Evolutionary conservation across 2,797 vertebrate genomes (phyloP).

Genomic region (Yasuhikotakia modesta): DNA sequence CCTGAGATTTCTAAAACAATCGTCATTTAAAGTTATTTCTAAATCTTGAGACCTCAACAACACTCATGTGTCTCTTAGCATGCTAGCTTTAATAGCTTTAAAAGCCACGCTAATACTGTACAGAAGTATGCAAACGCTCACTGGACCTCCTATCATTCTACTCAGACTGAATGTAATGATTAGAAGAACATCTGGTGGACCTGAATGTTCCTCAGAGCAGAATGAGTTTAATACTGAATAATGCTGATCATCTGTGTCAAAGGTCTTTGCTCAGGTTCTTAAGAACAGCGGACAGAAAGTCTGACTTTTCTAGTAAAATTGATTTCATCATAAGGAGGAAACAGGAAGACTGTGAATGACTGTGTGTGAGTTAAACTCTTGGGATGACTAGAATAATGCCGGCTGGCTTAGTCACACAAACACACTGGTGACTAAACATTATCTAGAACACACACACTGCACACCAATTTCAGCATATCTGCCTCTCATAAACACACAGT

Average conservation of each 20-base stretch:
- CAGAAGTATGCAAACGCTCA: too few species aligned
- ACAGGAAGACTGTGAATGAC: neutral
- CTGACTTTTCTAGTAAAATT: constrained; percentile 9
- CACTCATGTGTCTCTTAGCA: neutral
- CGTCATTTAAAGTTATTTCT: neutral
- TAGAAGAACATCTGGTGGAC: too few species aligned
- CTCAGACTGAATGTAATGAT: too few species aligned
- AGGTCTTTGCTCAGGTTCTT: neutral
- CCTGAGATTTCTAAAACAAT: neutral
- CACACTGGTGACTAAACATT: constrained; percentile 11
- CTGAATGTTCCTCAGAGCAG: too few species aligned
- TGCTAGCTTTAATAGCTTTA: too few species aligned
- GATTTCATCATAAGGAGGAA: constrained; percentile 16
- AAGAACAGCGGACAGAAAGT: neutral
- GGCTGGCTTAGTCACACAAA: constrained; percentile 45
- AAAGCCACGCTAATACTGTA: too few species aligned
- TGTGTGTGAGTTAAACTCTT: constrained; percentile 14
- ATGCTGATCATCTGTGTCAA: neutral
- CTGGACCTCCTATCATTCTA: too few species aligned
- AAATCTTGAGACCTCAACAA: neutral
- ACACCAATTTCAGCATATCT: too few species aligned
- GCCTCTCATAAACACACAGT: too few species aligned
- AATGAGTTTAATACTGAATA: neutral
- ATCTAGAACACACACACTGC: neutral
- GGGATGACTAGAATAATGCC: constrained; percentile 30